Conservation (phyloP, 1,140 invertebrate species). For the Cardiocondyla obscurior region DNA sequence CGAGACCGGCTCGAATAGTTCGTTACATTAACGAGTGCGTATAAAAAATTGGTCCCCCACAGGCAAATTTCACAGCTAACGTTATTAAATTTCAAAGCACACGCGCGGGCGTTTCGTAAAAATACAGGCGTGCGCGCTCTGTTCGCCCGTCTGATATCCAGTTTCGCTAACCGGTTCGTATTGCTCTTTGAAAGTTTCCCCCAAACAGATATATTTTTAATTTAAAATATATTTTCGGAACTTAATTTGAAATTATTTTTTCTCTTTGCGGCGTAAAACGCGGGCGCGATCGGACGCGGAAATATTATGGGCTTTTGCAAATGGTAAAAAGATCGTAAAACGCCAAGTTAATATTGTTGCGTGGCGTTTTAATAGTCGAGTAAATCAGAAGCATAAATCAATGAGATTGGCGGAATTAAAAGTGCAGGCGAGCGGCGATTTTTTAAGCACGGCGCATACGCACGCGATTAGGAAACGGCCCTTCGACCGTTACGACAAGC, state of each 20-base stretch:
- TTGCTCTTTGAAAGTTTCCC: conserved; percentile 9
- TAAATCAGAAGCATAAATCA: conserved; percentile 47
- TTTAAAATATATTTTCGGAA: conserved; percentile 43
- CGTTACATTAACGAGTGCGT: conserved; percentile 44
- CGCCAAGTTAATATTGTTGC: conserved; percentile 38
- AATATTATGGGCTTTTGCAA: neutral
- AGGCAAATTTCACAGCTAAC: conserved; percentile 34
- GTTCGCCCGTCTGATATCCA: conserved; percentile 11
- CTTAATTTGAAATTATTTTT: conserved; percentile 46
- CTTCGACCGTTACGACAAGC: neutral
- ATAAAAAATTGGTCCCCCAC: neutral
- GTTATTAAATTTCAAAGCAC: conserved; percentile 50
- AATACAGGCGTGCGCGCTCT: neutral
- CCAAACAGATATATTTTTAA: conserved; percentile 34
- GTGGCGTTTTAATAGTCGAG: conserved; percentile 34
- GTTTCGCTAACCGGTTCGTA: conserved; percentile 40
- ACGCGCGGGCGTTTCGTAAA: neutral
- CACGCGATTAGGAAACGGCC: neutral
- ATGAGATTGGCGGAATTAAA: neutral
- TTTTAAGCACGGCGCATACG: conserved; percentile 14
- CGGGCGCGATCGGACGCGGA: neutral
- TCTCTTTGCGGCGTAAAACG: neutral
- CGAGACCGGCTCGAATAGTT: conserved; percentile 28
- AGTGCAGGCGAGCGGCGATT: neutral
- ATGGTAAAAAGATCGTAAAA: conserved; percentile 14